Evolutionary conservation across 2,888 invertebrate genomes (phyloP), one percentile per base, ranked within the genome.

Genomic region (Halictus quadricinctus): DNA sequence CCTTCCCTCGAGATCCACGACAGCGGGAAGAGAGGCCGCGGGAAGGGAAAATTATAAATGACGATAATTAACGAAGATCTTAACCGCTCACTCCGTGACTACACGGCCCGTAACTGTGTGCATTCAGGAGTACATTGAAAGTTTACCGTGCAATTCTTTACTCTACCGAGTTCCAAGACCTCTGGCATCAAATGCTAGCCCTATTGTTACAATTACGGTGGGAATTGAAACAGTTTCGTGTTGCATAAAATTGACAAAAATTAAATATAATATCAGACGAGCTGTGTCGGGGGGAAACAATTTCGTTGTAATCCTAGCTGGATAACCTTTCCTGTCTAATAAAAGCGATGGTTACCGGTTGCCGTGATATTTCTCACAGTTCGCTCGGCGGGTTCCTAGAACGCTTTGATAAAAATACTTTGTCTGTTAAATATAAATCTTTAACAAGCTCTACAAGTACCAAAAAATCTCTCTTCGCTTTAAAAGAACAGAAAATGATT

Each of bases 1-100:
- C 80, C 80, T 76, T 79, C 81, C 81, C n/a, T 64, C 58, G 73
- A 60, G 83, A 80, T 78, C 79, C 81, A 72, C 58, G 85, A 48
- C 64, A 76, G 77, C 43, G 78, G 81, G 81, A 86, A 75, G 86
- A 80, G 74, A 75, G 84, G 43, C 66, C 83, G 76, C 85, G 84
- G 83, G 85, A 89, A 88, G 86, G 89, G 92, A 92, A 93, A 93
- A 93, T 93, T 93, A 93, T 93, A 92, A 93, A 93, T 93, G 93
- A 93, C 79, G 92, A 91, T 93, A 93, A 93, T 93, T 93, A 93
- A 92, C 93, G 85, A 89, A 92, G 92, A 93, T 92, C 91, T 92
- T 91, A 92, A 93, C 92, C 91, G 91, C 91, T 91, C 93, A 92
- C 92, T 92, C 89, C 92, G 90, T 91, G 92, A 92, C 92, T 92